Base-by-base conservation (phyloP, 2,888 invertebrate species). In the Hetaerina titia region DNA sequence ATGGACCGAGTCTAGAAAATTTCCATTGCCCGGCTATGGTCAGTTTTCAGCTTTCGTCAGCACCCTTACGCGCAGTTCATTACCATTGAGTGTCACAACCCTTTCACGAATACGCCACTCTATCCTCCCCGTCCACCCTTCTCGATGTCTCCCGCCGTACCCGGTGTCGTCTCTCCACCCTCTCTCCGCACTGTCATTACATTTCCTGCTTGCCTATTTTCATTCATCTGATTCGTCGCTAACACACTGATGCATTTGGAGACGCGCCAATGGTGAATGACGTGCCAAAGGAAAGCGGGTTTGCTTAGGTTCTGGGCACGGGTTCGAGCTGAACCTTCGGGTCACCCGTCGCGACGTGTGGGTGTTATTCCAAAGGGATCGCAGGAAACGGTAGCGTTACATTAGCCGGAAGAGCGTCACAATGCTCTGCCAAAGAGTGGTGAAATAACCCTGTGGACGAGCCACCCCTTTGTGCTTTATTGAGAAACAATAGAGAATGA, bases 41-140 rank as follows among this genome's bases (percentile, higher is more conserved):
- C 81, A 81, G 81, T 81, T 81, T 81, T 81, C 81, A 81, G 81
- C 81, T 81, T 81, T 31, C 81, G 9, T 81, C 81, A 81, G 81
- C 81, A 4, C 81, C 25, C 25, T 74, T 25, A 25, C 74, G 25
- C 25, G 31, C 25, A 9, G 25, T 31, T 25, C 81, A 81, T 81
- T 81, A 81, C 81, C 81, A 13, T 31, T 31, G 81, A 81, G 81
- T 81, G 81, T 31, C 81, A 31, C 81, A 81, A 31, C 9, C 31
- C 81, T 81, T 81, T 81, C 19, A 81, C 81, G 81, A 81, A 31
- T 31, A 31, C 31, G 81, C 25, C 31, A 81, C 31, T n/a, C 25
- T 22, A 2, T 15, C 31, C 81, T 31, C 25, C 81, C 11, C 6
- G 25, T 31, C 31, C 11, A 9, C 25, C 31, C 81, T 31, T 6